Percentiles rank a stretch among this genome's conserved stretches.
phyloP scores from a whole-genome alignment of 1,140 invertebrate species.

The Tribolium madens region DNA sequence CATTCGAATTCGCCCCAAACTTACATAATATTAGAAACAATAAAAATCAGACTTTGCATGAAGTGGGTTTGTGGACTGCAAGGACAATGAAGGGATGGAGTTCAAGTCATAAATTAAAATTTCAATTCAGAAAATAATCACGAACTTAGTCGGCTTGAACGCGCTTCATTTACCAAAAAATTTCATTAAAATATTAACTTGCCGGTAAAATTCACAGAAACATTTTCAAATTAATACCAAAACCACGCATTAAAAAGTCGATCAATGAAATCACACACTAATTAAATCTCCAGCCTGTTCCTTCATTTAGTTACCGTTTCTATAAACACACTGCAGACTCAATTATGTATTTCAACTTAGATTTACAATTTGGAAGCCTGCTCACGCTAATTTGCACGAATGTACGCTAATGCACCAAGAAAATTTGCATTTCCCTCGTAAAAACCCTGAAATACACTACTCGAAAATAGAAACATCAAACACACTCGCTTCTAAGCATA shows the following conservation, averaged over 20 bases:
- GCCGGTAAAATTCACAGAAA: not conserved
- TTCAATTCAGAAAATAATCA: conserved; percentile 27
- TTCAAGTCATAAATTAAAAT: conserved; percentile 30
- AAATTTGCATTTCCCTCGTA: not conserved
- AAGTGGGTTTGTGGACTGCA: conserved; percentile 1
- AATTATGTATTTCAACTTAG: not conserved
- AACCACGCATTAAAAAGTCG: too few relatives aligned
- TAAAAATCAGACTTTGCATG: conserved; percentile 8
- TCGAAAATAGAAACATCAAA: not conserved
- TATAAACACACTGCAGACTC: not conserved
- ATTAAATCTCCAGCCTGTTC: not conserved
- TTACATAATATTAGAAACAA: not conserved
- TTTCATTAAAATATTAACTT: not conserved
- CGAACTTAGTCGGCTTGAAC: not conserved
- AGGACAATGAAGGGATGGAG: conserved; percentile 29
- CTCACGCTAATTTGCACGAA: not conserved
- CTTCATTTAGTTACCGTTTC: not conserved
- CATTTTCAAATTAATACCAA: not conserved
- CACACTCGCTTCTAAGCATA: not conserved
- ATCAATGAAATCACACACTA: too few relatives aligned
- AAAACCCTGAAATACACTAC: not conserved
- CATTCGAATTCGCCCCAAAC: not conserved
- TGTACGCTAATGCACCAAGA: not conserved
- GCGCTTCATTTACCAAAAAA: not conserved
- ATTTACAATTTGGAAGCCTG: not conserved